A percentile compares a stretch with the other conserved stretches of the same genome.
These are phyloP conservation scores for Tethya wilhelma DNA, from an alignment of 37 sponge, comb jelly and placozoan genomes.

Conservation along the genomic window DNA sequence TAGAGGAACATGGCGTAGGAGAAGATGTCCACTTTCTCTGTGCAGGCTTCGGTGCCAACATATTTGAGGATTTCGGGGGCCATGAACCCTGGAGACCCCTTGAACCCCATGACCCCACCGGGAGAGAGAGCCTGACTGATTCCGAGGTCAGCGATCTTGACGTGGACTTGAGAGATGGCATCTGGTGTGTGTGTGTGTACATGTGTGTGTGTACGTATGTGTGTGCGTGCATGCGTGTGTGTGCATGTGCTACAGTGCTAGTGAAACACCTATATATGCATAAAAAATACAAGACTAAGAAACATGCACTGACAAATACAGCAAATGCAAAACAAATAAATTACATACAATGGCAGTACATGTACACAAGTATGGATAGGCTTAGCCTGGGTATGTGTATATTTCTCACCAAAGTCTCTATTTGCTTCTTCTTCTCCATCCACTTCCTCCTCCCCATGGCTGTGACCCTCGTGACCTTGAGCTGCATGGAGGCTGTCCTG, in stretches of 20 bases:
- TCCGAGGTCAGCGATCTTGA: slow-evolving; percentile 92
- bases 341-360: not conserved
- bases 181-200: not conserved
- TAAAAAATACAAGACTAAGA: not conserved
- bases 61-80: slow-evolving; percentile 94
- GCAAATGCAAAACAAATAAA: not conserved
- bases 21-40: slow-evolving; percentile 86
- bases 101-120: slow-evolving; percentile 75
- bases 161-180: slow-evolving; percentile 21
- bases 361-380: not conserved
- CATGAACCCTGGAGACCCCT: slow-evolving; percentile 91
- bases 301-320: not conserved
- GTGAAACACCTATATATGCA: not conserved
- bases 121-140: slow-evolving; percentile 75
- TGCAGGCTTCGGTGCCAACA: slow-evolving; percentile 81
- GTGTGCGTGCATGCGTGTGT: not conserved
- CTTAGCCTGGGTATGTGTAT: too few relatives aligned
- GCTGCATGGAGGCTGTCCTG: slow-evolving; percentile 50
- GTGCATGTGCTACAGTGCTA: not conserved
- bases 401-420: too few relatives aligned
- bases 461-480: slow-evolving; percentile 9
- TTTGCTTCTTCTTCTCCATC: too few relatives aligned
- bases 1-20: slow-evolving; percentile 92
- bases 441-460: too few relatives aligned
- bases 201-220: not conserved